A percentile compares a stretch with the other conserved stretches of the same genome.
phyloP scores from a whole-genome alignment of 2,888 invertebrate species.

The Heliothis peltigera region DNA sequence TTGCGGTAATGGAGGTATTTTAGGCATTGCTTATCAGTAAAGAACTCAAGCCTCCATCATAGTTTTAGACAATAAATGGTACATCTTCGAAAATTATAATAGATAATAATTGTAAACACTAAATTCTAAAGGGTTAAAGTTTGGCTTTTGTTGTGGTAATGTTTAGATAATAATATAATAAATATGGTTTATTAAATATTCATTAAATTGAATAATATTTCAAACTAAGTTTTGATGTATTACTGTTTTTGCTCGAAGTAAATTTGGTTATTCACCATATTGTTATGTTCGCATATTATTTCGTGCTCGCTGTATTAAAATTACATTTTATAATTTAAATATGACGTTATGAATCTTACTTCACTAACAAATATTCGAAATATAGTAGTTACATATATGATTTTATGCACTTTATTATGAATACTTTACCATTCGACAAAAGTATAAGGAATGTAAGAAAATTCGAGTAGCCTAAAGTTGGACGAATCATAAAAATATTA shows the following conservation, averaged over 20 bases:
- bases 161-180: conserved; percentile 13
- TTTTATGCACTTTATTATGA: too few relatives aligned
- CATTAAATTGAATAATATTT: conserved; percentile 1
- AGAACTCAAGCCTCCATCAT: not conserved
- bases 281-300: not conserved
- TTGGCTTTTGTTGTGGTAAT: conserved; percentile 8
- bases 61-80: conserved; percentile 9
- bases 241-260: not conserved
- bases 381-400: too few relatives aligned
- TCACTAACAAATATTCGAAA: too few relatives aligned
- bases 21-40: conserved; percentile 6
- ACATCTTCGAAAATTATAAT: conserved; percentile 25
- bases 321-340: not conserved
- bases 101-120: conserved; percentile 15
- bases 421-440: too few relatives aligned
- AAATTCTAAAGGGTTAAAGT: conserved; percentile 8
- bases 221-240: not conserved
- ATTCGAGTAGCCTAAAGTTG: too few relatives aligned
- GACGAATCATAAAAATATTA: too few relatives aligned
- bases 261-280: not conserved
- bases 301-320: not conserved
- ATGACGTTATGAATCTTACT: too few relatives aligned
- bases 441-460: too few relatives aligned
- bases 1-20: conserved; percentile 8
- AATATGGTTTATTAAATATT: not conserved